Percentiles rank a stretch among this genome's conserved stretches.
These are phyloP conservation scores for Neria commutata DNA, from an alignment of 2,888 invertebrate species.

Conservation along the genomic window DNA sequence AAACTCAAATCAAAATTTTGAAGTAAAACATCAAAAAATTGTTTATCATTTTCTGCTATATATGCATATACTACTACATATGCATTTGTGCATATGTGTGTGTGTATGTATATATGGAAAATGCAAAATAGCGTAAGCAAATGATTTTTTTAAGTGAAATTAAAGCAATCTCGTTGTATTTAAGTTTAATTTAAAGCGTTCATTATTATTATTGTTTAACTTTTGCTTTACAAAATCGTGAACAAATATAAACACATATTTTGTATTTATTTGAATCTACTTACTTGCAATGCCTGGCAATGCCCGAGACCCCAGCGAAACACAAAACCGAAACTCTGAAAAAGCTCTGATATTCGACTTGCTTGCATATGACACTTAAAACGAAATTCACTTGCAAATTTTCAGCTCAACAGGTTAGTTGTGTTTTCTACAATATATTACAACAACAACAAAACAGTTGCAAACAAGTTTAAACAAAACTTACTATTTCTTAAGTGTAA, in stretches of 20 bases:
- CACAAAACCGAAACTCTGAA: constrained; percentile 41
- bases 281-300: constrained; percentile 19
- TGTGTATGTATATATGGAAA: constrained; percentile 19
- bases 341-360: constrained; percentile 6
- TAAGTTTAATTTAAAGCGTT: constrained; percentile 14
- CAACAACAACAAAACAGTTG: too few species aligned
- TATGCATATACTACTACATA: constrained; percentile 10
- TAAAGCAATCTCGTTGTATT: constrained; percentile 27
- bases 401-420: constrained; percentile 61
- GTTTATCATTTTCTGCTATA: neutral
- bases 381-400: constrained; percentile 36
- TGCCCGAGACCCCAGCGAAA: constrained; percentile 15
- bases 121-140: constrained; percentile 18
- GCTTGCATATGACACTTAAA: constrained; percentile 22
- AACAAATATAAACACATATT: neutral
- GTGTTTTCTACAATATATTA: constrained; percentile 43
- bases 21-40: constrained; percentile 10
- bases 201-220: too few species aligned
- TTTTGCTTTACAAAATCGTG: constrained; percentile 12
- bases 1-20: constrained; percentile 14
- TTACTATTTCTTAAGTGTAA: too few species aligned
- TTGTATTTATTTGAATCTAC: constrained; percentile 22
- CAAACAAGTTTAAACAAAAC: too few species aligned
- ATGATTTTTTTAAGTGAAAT: constrained; percentile 27
- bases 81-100: constrained; percentile 9